Evolutionary conservation across 2,888 invertebrate genomes (phyloP).

Genomic region (Suillia variegata): DNA sequence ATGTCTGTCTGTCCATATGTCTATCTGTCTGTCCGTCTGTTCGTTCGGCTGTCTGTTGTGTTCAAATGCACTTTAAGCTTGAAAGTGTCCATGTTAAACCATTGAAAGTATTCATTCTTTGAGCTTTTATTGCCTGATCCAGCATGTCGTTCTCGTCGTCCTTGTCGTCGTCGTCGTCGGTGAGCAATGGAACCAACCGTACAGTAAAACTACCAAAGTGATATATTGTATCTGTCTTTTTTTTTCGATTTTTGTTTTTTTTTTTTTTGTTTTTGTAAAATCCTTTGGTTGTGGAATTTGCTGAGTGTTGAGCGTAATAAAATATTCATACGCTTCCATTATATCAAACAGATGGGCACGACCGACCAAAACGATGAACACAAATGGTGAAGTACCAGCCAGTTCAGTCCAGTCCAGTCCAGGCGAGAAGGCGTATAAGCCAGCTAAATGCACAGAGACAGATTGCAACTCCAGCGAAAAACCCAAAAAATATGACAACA

Average conservation of each 20-base stretch:
- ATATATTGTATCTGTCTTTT: constrained; percentile 30
- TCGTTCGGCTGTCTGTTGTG: no score
- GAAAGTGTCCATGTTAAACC: constrained; percentile 17
- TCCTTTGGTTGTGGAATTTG: constrained; percentile 21
- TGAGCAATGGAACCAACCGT: background rate
- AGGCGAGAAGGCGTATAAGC: background rate
- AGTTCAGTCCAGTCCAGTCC: background rate
- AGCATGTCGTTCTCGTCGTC: constrained; percentile 24
- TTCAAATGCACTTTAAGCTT: constrained; percentile 15
- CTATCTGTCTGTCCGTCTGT: constrained; percentile 21
- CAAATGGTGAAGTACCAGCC: background rate
- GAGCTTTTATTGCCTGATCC: constrained; percentile 37
- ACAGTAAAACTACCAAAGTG: background rate
- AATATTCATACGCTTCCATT: constrained; percentile 49
- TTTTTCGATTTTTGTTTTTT: no score
- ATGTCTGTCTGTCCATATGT: constrained; percentile 22
- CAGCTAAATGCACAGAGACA: constrained; percentile 6
- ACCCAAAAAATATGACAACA: constrained; percentile 14
- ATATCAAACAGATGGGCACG: constrained; percentile 28
- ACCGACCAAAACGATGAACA: background rate
- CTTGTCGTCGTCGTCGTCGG: background rate
- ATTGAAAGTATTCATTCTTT: constrained; percentile 22
- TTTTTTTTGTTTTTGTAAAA: no score
- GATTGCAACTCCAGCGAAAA: constrained; percentile 12
- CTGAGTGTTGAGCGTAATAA: constrained; percentile 41